Evolutionary conservation across 1,140 invertebrate species (phyloP).

Genomic region (Coptotermes formosanus): DNA sequence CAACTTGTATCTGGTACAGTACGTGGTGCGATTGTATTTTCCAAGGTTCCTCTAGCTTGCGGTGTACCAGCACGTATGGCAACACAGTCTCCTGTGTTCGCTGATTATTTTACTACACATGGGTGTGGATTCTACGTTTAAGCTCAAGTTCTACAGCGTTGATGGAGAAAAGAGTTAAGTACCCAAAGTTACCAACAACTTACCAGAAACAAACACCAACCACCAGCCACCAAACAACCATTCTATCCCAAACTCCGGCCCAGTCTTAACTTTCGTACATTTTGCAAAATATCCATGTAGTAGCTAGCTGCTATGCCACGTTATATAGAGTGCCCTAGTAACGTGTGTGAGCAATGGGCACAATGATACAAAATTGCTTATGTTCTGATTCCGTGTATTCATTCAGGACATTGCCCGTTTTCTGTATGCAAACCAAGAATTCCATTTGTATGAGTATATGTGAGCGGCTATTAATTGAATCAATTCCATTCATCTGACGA

Average conservation of each 20-base stretch:
- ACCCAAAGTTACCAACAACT: slow-evolving; percentile 13
- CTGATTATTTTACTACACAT: not conserved
- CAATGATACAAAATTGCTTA: too few relatives aligned
- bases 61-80: not conserved
- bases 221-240: not conserved
- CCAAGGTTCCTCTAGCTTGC: not conserved
- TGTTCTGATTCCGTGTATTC: too few relatives aligned
- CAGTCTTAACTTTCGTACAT: not conserved
- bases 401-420: too few relatives aligned
- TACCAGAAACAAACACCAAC: not conserved
- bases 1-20: not conserved
- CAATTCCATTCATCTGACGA: too few relatives aligned
- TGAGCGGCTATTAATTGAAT: too few relatives aligned
- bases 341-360: too few relatives aligned
- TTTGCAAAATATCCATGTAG: not conserved
- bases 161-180: not conserved
- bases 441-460: too few relatives aligned
- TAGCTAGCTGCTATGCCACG: not conserved
- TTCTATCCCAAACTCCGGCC: not conserved
- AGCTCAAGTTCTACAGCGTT: not conserved
- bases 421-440: too few relatives aligned
- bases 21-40: not conserved
- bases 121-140: not conserved
- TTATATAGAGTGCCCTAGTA: not conserved
- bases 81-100: not conserved